Conservation (phyloP, 1,140 invertebrate genomes). For the Neomicropteryx cornuta region DNA sequence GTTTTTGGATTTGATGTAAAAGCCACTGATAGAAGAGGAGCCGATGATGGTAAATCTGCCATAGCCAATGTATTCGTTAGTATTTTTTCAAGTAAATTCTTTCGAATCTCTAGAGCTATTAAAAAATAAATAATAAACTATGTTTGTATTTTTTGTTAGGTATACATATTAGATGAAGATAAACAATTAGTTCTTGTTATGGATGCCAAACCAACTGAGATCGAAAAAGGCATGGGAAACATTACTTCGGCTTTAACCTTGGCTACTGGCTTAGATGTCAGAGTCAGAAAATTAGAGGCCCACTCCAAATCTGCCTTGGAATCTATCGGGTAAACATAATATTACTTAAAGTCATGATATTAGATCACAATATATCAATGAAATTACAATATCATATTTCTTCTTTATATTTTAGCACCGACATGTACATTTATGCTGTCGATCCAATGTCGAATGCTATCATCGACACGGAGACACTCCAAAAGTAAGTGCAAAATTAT, state of each 20-base stretch:
- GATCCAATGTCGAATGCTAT: conserved; percentile 69
- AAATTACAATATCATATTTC: too few species aligned
- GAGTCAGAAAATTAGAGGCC: conserved; percentile 65
- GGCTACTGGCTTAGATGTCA: conserved; percentile 63
- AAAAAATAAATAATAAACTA: too few species aligned
- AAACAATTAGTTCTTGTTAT: conserved; percentile 70
- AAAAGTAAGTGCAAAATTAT: conserved; percentile 51
- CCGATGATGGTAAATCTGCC: conserved; percentile 64
- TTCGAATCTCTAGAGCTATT: too few species aligned
- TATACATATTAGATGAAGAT: conserved; percentile 71
- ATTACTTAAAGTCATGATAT: background rate
- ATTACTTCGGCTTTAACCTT: conserved; percentile 59
- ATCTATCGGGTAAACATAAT: conserved; percentile 51
- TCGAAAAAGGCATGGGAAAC: conserved; percentile 57
- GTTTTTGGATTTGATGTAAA: conserved; percentile 82
- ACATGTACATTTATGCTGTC: conserved; percentile 74
- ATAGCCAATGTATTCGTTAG: conserved; percentile 77
- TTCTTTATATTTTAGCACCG: conserved; percentile 50
- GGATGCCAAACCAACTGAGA: conserved; percentile 58
- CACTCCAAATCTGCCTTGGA: conserved; percentile 42
- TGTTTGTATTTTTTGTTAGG: too few species aligned
- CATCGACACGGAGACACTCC: conserved; percentile 65
- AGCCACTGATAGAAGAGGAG: conserved; percentile 66
- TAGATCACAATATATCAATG: too few species aligned
- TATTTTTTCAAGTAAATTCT: too few species aligned